A percentile compares a stretch with the other conserved stretches of the same genome.
These are phyloP conservation scores for Austrofundulus limnaeus DNA, from an alignment of 2,113 vertebrate species.

Conservation along the genomic window DNA sequence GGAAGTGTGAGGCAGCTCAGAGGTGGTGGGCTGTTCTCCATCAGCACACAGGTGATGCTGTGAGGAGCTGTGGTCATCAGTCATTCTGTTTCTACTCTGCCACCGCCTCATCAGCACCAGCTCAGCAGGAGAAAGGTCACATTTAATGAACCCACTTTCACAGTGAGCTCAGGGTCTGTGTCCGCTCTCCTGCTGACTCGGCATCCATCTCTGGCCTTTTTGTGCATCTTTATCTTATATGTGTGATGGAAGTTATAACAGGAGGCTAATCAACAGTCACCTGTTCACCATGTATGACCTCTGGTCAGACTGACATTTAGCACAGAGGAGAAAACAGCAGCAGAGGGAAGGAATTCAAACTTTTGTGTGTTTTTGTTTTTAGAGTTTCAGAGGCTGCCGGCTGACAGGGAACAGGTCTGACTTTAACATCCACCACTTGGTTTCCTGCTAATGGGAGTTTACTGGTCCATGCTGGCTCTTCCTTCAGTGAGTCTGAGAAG, in stretches of 20 bases:
- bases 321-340: too few relatives aligned
- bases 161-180: slow-evolving; percentile 25
- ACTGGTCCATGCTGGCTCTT: slow-evolving; percentile 3
- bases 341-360: slow-evolving; percentile 1
- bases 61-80: slow-evolving; percentile 56
- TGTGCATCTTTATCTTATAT: slow-evolving; percentile 1
- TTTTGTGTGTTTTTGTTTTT: background rate
- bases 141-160: slow-evolving; percentile 67
- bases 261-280: background rate
- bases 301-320: too few relatives aligned
- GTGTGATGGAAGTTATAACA: background rate
- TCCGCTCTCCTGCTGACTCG: slow-evolving; percentile 31
- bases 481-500: too few relatives aligned
- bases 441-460: slow-evolving; percentile 19
- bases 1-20: background rate
- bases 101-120: slow-evolving; percentile 50
- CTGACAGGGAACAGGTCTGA: slow-evolving; percentile 11
- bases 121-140: slow-evolving; percentile 66
- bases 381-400: slow-evolving; percentile 11
- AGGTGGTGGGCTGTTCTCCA: slow-evolving; percentile 16
- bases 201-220: slow-evolving; percentile 12
- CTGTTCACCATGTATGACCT: too few relatives aligned
- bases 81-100: slow-evolving; percentile 71
- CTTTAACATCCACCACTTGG: slow-evolving; percentile 16
- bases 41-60: slow-evolving; percentile 24